These are phyloP conservation scores for Xestia ashworthii DNA, from an alignment of 2,888 invertebrate genomes.

Conservation along the genomic window DNA sequence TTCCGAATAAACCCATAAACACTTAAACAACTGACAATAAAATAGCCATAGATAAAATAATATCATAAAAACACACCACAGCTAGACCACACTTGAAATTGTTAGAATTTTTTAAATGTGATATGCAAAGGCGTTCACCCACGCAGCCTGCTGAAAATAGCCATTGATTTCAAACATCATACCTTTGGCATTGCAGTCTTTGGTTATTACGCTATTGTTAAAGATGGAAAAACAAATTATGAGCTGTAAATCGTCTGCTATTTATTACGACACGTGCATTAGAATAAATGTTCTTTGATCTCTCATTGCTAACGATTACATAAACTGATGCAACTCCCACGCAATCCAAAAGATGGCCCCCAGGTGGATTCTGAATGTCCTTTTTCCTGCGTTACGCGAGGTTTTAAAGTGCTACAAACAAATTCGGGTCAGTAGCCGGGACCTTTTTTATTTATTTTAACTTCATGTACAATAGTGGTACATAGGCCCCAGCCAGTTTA, in stretches of 20 bases:
- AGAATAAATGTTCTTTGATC: slow-evolving; percentile 36
- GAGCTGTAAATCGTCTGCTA: slow-evolving; percentile 2
- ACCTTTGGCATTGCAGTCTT: slow-evolving; percentile 17
- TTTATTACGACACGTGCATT: slow-evolving; percentile 24
- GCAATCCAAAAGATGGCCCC: background rate
- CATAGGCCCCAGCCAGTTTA: too few species aligned
- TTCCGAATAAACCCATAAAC: slow-evolving; percentile 16
- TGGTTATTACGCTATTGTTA: slow-evolving; percentile 22
- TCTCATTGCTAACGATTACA: slow-evolving; percentile 1
- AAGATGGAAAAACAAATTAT: slow-evolving; percentile 21
- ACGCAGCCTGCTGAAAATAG: slow-evolving; percentile 52
- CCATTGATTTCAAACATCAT: slow-evolving; percentile 37
- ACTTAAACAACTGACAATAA: slow-evolving; percentile 31
- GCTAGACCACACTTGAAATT: slow-evolving; percentile 55
- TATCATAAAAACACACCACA: slow-evolving; percentile 38
- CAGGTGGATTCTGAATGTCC: slow-evolving; percentile 3
- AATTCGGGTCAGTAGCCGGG: background rate
- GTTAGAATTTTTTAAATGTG: slow-evolving; percentile 43
- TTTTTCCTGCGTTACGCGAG: too few species aligned
- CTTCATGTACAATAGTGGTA: too few species aligned
- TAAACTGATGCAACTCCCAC: background rate
- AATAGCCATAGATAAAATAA: slow-evolving; percentile 34
- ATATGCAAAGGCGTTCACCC: slow-evolving; percentile 28
- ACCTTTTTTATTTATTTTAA: background rate
- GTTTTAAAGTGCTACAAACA: background rate